Base-by-base conservation (phyloP, 2,113 vertebrate species). In the Psilopogon haemacephalus region DNA sequence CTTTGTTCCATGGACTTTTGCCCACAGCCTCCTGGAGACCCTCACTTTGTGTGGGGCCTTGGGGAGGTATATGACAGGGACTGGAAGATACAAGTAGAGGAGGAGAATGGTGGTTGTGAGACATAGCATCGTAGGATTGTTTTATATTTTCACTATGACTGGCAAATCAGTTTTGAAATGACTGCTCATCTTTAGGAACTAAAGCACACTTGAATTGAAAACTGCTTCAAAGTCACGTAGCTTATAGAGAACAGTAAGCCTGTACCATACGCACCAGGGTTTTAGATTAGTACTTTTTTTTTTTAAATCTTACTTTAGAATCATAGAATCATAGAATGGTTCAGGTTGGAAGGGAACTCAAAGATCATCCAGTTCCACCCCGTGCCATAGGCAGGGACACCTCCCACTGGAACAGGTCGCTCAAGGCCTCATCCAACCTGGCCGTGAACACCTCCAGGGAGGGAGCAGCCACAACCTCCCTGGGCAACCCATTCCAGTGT, bases 101-200 rank as follows among this genome's bases (percentile, higher is more conserved):
- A 35, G 54, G 13, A 69, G 16, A 21, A 52, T 67, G 27, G 20
- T 63, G n/a, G 30, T 40, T 40, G 37, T 88, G 75, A 93, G 62
- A 20, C 44, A 18, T 28, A 33, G 46, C 30, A 18, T 82, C 33
- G 65, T 90, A 54, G 37, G 35, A 54, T 84, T 20, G 7, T 33
- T 80, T 82, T 74, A 68, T 95, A 12, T 59, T 95, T 93, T 90
- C 67, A 50, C 81, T 93, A 64, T 91, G 95, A 93, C 58, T 76
- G 56, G 40, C 50, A 76, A 65, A 81, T 91, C 42, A 27, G 69
- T 91, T 96, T 83, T 88, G 70, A 59, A 82, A 68, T 63, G 73
- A 90, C 70, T 62, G 32, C 28, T 77, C 14, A 28, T 23, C 56
- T 76, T 80, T 80, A 71, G 71, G 89, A 92, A 94, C 60, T 3